These are phyloP conservation scores for Strix uralensis DNA, from an alignment of 2,113 vertebrate species.

Conservation along the genomic window DNA sequence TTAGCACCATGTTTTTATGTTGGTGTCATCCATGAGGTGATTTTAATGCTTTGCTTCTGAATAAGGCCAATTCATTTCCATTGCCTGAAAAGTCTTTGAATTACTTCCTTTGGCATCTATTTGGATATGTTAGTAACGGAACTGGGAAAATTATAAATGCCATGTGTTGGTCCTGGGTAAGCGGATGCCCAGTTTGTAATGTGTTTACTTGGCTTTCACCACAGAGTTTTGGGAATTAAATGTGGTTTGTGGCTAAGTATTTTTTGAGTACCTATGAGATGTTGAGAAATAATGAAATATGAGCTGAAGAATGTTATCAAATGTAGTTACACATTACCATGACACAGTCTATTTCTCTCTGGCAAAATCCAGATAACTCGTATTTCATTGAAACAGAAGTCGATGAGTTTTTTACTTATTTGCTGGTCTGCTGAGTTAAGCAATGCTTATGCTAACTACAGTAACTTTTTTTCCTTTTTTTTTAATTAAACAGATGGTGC, in stretches of 20 bases:
- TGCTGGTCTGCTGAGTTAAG: slow-evolving; percentile 9
- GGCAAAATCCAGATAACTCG: background rate
- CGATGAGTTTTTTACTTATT: background rate
- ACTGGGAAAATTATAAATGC: slow-evolving; percentile 45
- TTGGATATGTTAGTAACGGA: background rate
- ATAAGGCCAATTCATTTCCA: background rate
- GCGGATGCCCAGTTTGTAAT: background rate
- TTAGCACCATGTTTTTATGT: background rate
- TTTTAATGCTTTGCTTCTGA: slow-evolving; percentile 27
- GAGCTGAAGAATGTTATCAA: background rate
- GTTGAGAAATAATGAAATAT: background rate
- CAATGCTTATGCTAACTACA: background rate
- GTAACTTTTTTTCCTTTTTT: background rate
- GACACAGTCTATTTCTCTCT: background rate
- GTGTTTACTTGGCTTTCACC: slow-evolving; percentile 43
- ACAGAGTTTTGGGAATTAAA: slow-evolving; percentile 12
- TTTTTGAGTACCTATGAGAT: slow-evolving; percentile 5
- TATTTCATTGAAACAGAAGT: slow-evolving; percentile 5
- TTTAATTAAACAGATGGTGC: slow-evolving; percentile 22
- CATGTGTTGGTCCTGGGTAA: slow-evolving; percentile 14
- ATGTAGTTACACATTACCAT: background rate
- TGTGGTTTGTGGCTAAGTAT: slow-evolving; percentile 3
- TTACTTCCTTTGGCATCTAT: slow-evolving; percentile 6
- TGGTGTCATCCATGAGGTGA: background rate
- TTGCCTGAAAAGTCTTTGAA: slow-evolving; percentile 26